phyloP scores from a whole-genome alignment of 2,797 vertebrate species.

The Pipistrellus kuhlii region DNA sequence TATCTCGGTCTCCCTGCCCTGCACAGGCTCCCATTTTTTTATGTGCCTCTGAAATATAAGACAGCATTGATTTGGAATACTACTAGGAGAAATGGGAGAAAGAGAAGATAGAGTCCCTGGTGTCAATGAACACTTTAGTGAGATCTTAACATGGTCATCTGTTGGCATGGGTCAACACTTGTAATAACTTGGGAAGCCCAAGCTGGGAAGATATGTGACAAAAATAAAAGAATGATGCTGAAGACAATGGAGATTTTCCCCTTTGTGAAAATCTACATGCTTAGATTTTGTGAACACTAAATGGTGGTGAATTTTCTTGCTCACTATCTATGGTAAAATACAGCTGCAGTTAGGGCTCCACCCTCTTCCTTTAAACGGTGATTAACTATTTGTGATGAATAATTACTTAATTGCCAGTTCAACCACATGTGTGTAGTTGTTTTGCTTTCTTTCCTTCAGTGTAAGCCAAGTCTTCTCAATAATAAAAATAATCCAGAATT shows the following conservation, averaged over 20 bases:
- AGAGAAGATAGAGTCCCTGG: not conserved
- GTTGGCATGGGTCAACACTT: not conserved
- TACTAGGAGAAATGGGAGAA: not conserved
- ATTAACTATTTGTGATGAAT: conserved; percentile 75
- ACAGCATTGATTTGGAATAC: not conserved
- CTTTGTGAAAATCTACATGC: not conserved
- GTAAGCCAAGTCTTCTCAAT: conserved; percentile 72
- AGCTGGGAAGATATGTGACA: not conserved
- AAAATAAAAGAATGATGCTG: not conserved
- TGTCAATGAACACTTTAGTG: not conserved
- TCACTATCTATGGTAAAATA: conserved; percentile 54
- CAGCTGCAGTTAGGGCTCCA: conserved; percentile 61
- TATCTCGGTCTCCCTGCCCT: not conserved
- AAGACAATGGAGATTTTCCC: not conserved
- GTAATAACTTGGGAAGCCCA: not conserved
- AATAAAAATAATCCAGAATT: conserved; percentile 77
- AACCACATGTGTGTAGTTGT: conserved; percentile 46
- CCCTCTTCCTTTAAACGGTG: conserved; percentile 69
- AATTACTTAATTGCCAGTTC: conserved; percentile 74
- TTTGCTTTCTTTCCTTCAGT: conserved; percentile 55
- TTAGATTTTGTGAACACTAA: conserved; percentile 59
- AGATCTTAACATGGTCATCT: not conserved
- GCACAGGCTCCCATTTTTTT: not conserved
- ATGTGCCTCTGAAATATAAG: not conserved
- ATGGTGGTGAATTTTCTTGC: conserved; percentile 47